Conservation (phyloP, 2,888 invertebrate species). For the Drosophila meridionalis region DNA sequence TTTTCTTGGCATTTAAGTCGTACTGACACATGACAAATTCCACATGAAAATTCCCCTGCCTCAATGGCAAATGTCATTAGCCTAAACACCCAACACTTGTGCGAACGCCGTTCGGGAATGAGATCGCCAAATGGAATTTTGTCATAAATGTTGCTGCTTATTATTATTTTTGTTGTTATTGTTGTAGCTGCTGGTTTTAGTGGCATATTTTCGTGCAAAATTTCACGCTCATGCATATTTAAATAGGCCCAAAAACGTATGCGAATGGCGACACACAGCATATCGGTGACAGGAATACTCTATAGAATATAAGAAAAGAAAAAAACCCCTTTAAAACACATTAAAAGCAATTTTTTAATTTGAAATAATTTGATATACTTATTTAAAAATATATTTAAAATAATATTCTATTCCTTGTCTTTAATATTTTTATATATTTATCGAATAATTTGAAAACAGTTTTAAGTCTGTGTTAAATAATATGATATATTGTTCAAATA, state of each 20-base stretch:
- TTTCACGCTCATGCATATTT: constrained; percentile 78
- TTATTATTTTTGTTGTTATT: constrained; percentile 3
- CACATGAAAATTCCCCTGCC: constrained; percentile 57
- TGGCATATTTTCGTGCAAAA: constrained; percentile 77
- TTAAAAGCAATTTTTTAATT: no score
- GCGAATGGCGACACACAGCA: neutral
- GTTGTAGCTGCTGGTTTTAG: constrained; percentile 43
- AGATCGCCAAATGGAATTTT: constrained; percentile 76
- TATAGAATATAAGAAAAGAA: neutral
- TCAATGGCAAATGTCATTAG: constrained; percentile 75
- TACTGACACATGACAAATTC: constrained; percentile 81
- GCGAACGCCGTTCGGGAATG: constrained; percentile 40
- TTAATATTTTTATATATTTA: no score
- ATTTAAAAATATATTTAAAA: neutral
- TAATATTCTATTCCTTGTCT: no score
- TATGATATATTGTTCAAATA: no score
- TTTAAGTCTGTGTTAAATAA: no score
- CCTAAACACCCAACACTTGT: constrained; percentile 72
- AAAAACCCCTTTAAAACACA: neutral
- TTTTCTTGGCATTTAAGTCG: constrained; percentile 80
- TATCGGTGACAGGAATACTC: neutral
- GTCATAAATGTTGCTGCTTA: constrained; percentile 70
- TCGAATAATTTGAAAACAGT: no score
- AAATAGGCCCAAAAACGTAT: constrained; percentile 46
- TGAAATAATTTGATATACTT: no score